Conservation (phyloP, 2,888 invertebrate species). For the Platerodrilus igneus region DNA sequence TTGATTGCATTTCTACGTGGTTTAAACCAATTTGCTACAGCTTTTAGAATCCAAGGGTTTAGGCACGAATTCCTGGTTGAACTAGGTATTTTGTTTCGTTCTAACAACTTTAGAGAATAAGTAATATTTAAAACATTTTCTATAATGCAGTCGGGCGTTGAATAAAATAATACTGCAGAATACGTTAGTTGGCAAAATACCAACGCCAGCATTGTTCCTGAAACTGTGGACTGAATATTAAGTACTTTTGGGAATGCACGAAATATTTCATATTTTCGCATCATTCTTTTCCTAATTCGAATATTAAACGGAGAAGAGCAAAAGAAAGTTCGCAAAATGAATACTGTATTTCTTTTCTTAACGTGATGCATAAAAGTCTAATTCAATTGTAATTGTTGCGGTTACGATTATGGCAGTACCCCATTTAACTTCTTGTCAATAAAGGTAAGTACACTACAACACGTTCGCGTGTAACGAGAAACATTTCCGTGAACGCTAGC, state of each 20-base stretch:
- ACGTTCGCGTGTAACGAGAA: slow-evolving; percentile 16
- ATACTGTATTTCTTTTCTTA: too few species aligned
- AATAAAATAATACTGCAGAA: slow-evolving; percentile 19
- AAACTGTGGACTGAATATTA: slow-evolving; percentile 27
- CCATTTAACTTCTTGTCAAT: too few species aligned
- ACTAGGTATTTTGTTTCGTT: background rate
- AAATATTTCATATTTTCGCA: slow-evolving; percentile 24
- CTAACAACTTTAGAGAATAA: background rate
- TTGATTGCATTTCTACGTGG: slow-evolving; percentile 43
- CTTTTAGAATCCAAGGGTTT: slow-evolving; percentile 38
- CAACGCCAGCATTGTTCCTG: slow-evolving; percentile 17
- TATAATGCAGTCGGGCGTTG: slow-evolving; percentile 12
- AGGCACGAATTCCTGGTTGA: slow-evolving; percentile 43
- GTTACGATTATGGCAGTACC: too few species aligned
- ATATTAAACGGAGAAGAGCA: too few species aligned
- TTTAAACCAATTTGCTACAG: slow-evolving; percentile 42
- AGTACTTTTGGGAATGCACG: slow-evolving; percentile 24
- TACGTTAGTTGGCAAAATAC: slow-evolving; percentile 28
- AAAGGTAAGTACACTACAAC: too few species aligned
- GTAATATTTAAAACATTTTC: slow-evolving; percentile 4
- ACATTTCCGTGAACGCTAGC: slow-evolving; percentile 17
- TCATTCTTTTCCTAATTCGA: too few species aligned
- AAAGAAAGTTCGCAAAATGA: too few species aligned
- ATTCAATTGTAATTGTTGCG: too few species aligned
- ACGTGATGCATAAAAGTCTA: too few species aligned